Conservation (phyloP, 2,797 vertebrate genomes). For the Rhinoraja longicauda region DNA sequence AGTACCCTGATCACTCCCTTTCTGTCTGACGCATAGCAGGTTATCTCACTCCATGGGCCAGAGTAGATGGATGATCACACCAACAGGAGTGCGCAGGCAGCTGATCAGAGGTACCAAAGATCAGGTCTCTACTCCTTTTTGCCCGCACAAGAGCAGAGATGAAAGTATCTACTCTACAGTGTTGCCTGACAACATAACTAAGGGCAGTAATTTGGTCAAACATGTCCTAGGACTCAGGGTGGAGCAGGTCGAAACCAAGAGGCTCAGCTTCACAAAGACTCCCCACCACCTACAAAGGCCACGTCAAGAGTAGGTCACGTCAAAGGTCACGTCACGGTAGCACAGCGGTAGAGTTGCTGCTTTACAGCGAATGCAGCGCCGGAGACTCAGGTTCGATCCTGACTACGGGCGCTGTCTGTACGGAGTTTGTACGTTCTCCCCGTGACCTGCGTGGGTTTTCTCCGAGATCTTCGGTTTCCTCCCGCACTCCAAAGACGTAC, state of each 20-base stretch:
- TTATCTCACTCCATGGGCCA: neutral
- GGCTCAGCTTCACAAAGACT: neutral
- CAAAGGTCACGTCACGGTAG: too few relatives aligned
- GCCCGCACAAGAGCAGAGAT: neutral
- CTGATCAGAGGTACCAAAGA: neutral
- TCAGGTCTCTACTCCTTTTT: neutral
- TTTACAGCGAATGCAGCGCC: too few relatives aligned
- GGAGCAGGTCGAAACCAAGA: neutral
- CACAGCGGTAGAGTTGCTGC: too few relatives aligned
- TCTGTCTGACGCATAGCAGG: neutral
- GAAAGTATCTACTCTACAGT: neutral
- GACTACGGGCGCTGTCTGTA: too few relatives aligned
- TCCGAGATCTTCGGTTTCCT: too few relatives aligned
- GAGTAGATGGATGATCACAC: neutral
- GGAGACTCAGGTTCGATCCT: too few relatives aligned
- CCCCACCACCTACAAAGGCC: neutral
- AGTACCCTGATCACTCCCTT: neutral
- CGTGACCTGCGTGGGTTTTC: too few relatives aligned
- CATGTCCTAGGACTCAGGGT: neutral
- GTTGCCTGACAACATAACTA: neutral
- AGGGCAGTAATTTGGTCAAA: neutral
- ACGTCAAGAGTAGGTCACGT: neutral
- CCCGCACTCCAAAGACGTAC: too few relatives aligned
- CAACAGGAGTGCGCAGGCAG: neutral
- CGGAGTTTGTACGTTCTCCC: too few relatives aligned